Evolutionary conservation across 2,888 invertebrate genomes (phyloP).

Genomic region (Nesidiocoris tenuis): DNA sequence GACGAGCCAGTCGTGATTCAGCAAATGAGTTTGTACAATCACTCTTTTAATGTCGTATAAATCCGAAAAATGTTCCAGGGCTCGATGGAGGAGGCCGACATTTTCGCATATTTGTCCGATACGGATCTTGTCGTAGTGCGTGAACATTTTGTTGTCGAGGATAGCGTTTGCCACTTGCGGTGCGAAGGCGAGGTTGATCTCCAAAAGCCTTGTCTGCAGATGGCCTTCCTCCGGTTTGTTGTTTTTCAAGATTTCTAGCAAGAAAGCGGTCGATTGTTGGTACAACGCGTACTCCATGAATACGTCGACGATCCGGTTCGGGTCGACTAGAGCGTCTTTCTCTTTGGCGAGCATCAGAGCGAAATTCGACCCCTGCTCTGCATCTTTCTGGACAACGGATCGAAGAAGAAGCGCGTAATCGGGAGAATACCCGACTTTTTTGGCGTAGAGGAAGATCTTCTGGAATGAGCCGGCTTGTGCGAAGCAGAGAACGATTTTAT

Average conservation of each 20-base stretch:
- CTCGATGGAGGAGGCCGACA: slow-evolving; percentile 92
- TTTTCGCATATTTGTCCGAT: slow-evolving; percentile 99
- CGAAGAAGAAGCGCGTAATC: slow-evolving; percentile 77
- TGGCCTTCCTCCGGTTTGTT: slow-evolving; percentile 95
- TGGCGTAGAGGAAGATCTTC: slow-evolving; percentile 36
- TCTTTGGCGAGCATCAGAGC: slow-evolving; percentile 96
- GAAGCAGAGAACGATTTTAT: slow-evolving; percentile 39
- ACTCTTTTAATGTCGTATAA: slow-evolving; percentile 98
- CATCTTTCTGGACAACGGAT: slow-evolving; percentile 93
- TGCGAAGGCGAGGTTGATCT: slow-evolving; percentile 98
- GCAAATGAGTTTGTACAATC: slow-evolving; percentile 93
- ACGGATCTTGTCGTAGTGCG: slow-evolving; percentile 96
- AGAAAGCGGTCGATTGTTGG: slow-evolving; percentile 96
- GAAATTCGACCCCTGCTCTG: slow-evolving; percentile 92
- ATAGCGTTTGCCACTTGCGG: slow-evolving; percentile 99
- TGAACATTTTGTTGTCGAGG: slow-evolving; percentile 98
- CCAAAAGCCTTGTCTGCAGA: slow-evolving; percentile 90
- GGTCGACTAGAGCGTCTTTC: slow-evolving; percentile 94
- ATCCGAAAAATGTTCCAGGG: slow-evolving; percentile 97
- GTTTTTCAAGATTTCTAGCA: slow-evolving; percentile 94
- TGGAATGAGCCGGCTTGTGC: slow-evolving; percentile 30
- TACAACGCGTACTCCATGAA: slow-evolving; percentile 99
- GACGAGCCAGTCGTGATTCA: slow-evolving; percentile 96
- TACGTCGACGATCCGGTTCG: slow-evolving; percentile 95
- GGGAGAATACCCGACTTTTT: slow-evolving; percentile 39